These are phyloP conservation scores for Strigops habroptila DNA, from an alignment of 2,113 vertebrate species.

Conservation along the genomic window DNA sequence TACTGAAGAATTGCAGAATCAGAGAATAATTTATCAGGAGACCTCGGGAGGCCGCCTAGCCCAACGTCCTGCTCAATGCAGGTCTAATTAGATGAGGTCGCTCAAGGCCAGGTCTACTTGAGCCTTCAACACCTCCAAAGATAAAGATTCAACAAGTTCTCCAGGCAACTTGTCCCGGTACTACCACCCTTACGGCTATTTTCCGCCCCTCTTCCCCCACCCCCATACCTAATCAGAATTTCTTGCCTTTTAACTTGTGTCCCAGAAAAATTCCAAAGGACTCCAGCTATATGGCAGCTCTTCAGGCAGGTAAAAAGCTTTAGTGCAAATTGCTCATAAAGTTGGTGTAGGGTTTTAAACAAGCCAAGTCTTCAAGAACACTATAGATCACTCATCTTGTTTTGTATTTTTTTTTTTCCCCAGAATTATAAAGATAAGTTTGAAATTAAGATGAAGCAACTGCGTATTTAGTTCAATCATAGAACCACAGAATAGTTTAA, in stretches of 20 bases:
- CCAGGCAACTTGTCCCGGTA: not conserved
- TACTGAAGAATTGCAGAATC: not conserved
- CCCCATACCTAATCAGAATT: not conserved
- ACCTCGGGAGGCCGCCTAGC: not conserved
- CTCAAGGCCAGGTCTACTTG: not conserved
- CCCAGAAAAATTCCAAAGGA: not conserved
- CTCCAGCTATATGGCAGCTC: not conserved
- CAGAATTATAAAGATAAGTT: not conserved
- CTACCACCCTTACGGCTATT: not conserved
- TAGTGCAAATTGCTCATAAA: not conserved
- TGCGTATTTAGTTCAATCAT: not conserved
- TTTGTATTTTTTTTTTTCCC: not conserved
- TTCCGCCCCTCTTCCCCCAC: too few relatives aligned
- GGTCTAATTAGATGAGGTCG: not conserved
- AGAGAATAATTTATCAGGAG: not conserved
- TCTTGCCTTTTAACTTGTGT: not conserved
- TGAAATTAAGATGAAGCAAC: not conserved
- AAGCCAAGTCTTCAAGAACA: not conserved
- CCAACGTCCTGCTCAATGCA: not conserved
- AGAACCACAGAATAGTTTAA: not conserved
- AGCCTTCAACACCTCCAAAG: not conserved
- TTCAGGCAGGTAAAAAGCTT: not conserved
- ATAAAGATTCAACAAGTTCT: not conserved
- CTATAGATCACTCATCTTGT: not conserved
- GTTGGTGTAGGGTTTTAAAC: not conserved